phyloP scores from a whole-genome alignment of 2,797 vertebrate genomes.

The Hippocampus kuda region DNA sequence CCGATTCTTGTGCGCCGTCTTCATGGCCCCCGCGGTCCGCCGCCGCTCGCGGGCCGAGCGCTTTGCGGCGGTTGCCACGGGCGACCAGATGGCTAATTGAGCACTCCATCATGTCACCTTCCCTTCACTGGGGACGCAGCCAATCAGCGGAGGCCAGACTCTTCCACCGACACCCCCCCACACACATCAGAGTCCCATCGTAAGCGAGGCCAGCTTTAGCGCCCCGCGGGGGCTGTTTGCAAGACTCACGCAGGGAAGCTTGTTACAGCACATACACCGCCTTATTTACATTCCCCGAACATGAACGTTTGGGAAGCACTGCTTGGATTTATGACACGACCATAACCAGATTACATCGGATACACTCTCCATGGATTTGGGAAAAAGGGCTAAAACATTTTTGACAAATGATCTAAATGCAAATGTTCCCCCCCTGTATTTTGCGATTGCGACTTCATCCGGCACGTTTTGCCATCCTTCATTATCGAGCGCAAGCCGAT shows the following conservation, averaged over 20 bases:
- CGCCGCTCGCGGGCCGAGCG: constrained; percentile 37
- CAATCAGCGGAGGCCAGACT: constrained; percentile 53
- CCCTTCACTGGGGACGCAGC: constrained; percentile 51
- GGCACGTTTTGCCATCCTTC: too few relatives aligned
- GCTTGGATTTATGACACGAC: constrained; percentile 38
- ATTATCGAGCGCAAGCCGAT: too few relatives aligned
- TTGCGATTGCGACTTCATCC: too few relatives aligned
- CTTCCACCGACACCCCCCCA: constrained; percentile 37
- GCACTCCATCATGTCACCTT: constrained; percentile 62
- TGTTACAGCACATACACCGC: constrained; percentile 41
- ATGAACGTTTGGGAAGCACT: constrained; percentile 23
- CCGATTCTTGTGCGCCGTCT: constrained; percentile 1
- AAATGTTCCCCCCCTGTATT: too few relatives aligned
- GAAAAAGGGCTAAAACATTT: not conserved
- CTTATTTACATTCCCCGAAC: constrained; percentile 54
- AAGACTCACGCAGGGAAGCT: constrained; percentile 26
- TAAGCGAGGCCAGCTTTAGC: constrained; percentile 52
- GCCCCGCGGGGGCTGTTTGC: constrained; percentile 40
- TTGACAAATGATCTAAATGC: too few relatives aligned
- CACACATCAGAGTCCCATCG: constrained; percentile 51
- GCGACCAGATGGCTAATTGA: constrained; percentile 65
- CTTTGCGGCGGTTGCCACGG: constrained; percentile 52
- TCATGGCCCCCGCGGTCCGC: constrained; percentile 46
- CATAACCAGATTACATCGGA: constrained; percentile 41
- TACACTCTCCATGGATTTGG: not conserved